Conservation (phyloP, 2,113 vertebrate species). For the Nesospiza acunhae region DNA sequence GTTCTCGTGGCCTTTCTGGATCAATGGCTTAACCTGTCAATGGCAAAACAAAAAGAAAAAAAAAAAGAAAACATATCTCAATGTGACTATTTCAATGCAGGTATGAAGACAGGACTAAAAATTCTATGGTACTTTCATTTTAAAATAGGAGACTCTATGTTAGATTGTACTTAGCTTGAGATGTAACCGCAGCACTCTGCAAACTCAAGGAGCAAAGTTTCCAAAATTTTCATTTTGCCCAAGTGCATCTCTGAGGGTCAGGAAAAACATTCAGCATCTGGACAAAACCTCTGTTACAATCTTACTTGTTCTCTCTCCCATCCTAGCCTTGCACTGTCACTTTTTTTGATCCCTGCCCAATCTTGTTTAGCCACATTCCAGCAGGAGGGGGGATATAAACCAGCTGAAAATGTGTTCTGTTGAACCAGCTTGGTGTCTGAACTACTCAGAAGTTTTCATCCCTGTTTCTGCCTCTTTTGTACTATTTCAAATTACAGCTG, state of each 20-base stretch:
- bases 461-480: neutral
- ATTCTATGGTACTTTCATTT: neutral
- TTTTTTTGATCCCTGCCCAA: neutral
- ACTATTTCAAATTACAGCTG: neutral
- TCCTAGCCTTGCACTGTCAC: neutral
- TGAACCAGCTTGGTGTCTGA: neutral
- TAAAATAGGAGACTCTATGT: neutral
- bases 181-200: neutral
- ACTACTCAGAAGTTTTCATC: neutral
- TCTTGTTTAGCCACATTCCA: neutral
- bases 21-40: conserved; percentile 83
- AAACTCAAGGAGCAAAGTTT: neutral
- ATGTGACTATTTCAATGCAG: neutral
- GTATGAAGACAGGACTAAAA: neutral
- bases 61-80: neutral
- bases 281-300: neutral
- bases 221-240: neutral
- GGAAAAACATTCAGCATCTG: neutral
- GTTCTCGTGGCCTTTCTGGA: conserved; percentile 83
- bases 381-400: neutral
- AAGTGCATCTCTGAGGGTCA: neutral
- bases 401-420: neutral
- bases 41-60: neutral
- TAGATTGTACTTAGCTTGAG: neutral
- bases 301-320: neutral